phyloP scores from a whole-genome alignment of 2,888 invertebrate species.

The Acronicta aceris region DNA sequence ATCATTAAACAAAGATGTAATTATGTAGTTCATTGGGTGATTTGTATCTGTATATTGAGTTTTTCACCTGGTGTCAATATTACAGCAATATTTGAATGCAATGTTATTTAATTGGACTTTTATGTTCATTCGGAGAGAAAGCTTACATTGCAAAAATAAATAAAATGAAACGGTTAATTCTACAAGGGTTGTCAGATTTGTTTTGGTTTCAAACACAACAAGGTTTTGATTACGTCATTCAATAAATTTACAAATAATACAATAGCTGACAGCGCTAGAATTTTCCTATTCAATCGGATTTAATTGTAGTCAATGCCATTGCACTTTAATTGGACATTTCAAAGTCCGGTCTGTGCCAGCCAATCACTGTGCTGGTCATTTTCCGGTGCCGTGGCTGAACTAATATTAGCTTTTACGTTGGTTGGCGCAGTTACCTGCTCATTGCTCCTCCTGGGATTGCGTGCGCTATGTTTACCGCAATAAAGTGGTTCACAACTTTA shows the following conservation, averaged over 20 bases:
- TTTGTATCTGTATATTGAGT: not conserved
- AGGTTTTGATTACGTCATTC: slow-evolving; percentile 43
- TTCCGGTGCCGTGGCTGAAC: slow-evolving; percentile 44
- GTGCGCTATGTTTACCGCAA: slow-evolving; percentile 52
- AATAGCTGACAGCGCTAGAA: slow-evolving; percentile 49
- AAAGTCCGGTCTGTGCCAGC: slow-evolving; percentile 42
- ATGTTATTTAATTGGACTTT: slow-evolving; percentile 1
- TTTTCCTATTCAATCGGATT: slow-evolving; percentile 52
- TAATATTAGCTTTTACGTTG: slow-evolving; percentile 57
- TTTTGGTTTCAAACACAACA: slow-evolving; percentile 33
- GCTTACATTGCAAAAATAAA: slow-evolving; percentile 14
- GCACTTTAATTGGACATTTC: slow-evolving; percentile 51
- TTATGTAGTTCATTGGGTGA: not conserved
- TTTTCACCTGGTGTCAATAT: not conserved
- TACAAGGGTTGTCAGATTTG: slow-evolving; percentile 34
- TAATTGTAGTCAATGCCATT: slow-evolving; percentile 49
- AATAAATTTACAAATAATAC: slow-evolving; percentile 49
- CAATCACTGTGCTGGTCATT: slow-evolving; percentile 51
- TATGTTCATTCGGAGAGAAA: slow-evolving; percentile 8
- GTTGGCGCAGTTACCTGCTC: slow-evolving; percentile 50
- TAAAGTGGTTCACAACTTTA: slow-evolving; percentile 48
- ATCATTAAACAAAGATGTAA: too few relatives aligned
- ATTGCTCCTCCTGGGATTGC: slow-evolving; percentile 46
- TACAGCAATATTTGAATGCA: not conserved
- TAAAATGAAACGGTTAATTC: slow-evolving; percentile 13